These are phyloP conservation scores for Sminthurides aquaticus DNA, from an alignment of 2,888 invertebrate species.

Conservation along the genomic window DNA sequence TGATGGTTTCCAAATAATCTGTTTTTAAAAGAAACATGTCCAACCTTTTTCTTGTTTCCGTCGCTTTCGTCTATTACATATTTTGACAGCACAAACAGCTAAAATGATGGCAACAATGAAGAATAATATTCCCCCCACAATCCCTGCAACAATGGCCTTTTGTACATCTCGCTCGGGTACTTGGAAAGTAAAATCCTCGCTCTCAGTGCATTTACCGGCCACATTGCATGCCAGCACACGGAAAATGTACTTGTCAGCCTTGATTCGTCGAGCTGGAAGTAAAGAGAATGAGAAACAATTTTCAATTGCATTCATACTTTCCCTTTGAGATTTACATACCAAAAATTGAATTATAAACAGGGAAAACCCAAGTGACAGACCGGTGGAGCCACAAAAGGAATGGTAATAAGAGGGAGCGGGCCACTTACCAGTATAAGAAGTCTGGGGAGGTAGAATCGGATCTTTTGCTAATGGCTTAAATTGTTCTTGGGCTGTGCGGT, in stretches of 20 bases:
- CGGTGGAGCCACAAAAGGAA: no score
- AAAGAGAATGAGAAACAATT: neutral
- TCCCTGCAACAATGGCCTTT: conserved; percentile 92
- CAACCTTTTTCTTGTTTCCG: conserved; percentile 96
- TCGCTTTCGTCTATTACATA: conserved; percentile 92
- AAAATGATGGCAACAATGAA: conserved; percentile 95
- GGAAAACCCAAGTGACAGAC: no score
- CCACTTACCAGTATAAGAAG: conserved; percentile 69
- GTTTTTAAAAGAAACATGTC: conserved; percentile 7
- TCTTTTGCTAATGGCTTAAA: conserved; percentile 84
- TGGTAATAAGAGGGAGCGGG: no score
- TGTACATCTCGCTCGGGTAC: conserved; percentile 86
- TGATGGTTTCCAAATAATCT: neutral
- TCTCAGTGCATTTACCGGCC: conserved; percentile 59
- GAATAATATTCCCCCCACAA: conserved; percentile 93
- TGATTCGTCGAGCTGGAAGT: conserved; percentile 26
- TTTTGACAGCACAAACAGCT: conserved; percentile 94
- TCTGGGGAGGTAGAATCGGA: conserved; percentile 80
- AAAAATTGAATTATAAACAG: no score
- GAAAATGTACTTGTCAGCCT: conserved; percentile 79
- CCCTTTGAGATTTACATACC: no score
- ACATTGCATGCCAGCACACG: conserved; percentile 80
- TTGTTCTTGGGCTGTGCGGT: conserved; percentile 50
- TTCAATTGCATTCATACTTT: no score
- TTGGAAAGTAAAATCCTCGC: conserved; percentile 78